These are phyloP conservation scores for Naso thynnoides DNA, from an alignment of 2,797 vertebrate species.

Conservation along the genomic window DNA sequence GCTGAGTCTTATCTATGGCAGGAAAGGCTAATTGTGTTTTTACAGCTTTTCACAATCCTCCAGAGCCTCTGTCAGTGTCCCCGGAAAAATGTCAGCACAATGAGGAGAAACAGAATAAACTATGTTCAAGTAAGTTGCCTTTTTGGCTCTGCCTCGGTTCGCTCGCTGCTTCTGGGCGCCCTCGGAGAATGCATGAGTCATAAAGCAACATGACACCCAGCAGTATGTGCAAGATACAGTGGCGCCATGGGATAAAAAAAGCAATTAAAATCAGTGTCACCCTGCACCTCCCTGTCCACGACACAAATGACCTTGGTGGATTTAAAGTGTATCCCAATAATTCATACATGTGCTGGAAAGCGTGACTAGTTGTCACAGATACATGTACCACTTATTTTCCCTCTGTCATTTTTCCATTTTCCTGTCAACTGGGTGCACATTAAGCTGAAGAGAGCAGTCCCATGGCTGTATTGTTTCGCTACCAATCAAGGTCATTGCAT, in stretches of 20 bases:
- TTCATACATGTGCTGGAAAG: constrained; percentile 35
- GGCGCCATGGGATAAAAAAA: constrained; percentile 48
- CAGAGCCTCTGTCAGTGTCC: constrained; percentile 8
- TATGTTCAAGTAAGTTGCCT: constrained; percentile 41
- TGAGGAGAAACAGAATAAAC: constrained; percentile 25
- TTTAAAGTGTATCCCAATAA: constrained; percentile 48
- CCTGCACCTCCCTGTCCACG: constrained; percentile 14
- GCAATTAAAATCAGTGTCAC: constrained; percentile 73
- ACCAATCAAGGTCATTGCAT: constrained; percentile 67
- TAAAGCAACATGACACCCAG: constrained; percentile 59
- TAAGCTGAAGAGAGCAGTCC: constrained; percentile 12
- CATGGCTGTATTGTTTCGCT: constrained; percentile 42
- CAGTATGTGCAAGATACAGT: constrained; percentile 47
- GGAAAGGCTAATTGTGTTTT: constrained; percentile 42
- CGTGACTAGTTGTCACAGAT: constrained; percentile 20
- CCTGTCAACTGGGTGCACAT: constrained; percentile 13
- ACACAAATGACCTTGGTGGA: constrained; percentile 65
- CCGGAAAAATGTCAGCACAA: constrained; percentile 30
- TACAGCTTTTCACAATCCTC: constrained; percentile 32
- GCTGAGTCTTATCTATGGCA: constrained; percentile 22
- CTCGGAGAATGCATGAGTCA: constrained; percentile 64
- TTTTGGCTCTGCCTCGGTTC: constrained; percentile 40
- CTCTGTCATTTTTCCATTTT: background rate
- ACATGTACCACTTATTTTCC: constrained; percentile 1
- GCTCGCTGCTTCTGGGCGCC: constrained; percentile 38